A percentile compares a stretch with the other conserved stretches of the same genome.
These are phyloP conservation scores for Riparia riparia DNA, from an alignment of 2,113 vertebrate genomes.

Conservation along the genomic window DNA sequence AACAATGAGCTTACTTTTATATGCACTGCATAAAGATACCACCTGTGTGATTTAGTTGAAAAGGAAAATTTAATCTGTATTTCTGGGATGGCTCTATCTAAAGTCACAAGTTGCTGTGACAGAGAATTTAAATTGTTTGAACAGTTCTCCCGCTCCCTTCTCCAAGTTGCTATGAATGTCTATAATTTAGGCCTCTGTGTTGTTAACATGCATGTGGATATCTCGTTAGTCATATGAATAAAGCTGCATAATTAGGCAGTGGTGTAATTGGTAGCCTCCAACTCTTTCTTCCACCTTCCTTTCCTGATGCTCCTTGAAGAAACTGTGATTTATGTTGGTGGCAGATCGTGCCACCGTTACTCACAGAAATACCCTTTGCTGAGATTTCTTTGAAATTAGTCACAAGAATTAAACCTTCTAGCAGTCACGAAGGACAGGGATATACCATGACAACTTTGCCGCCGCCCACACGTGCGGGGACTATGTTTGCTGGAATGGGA, in stretches of 20 bases:
- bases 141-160: background rate
- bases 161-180: constrained; percentile 26
- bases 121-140: constrained; percentile 35
- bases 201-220: constrained; percentile 2
- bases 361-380: constrained; percentile 29
- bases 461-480: fast-evolving
- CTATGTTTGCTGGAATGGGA: background rate
- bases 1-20: constrained; percentile 13
- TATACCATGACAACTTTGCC: background rate
- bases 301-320: constrained; percentile 1
- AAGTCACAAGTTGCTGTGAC: background rate
- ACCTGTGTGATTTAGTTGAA: background rate
- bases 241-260: constrained; percentile 39
- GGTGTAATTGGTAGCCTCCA: constrained; percentile 24
- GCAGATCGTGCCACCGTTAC: background rate
- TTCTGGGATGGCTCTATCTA: background rate
- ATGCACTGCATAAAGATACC: background rate
- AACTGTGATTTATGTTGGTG: constrained; percentile 7
- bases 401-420: constrained; percentile 5
- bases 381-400: constrained; percentile 24
- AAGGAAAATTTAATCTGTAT: constrained; percentile 5
- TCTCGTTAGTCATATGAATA: background rate
- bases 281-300: constrained; percentile 30
- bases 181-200: constrained; percentile 9
- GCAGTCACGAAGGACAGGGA: background rate